A percentile compares a stretch with the other conserved stretches of the same genome.
These are phyloP conservation scores for Salminus brasiliensis DNA, from an alignment of 2,113 vertebrate genomes.

Conservation along the genomic window DNA sequence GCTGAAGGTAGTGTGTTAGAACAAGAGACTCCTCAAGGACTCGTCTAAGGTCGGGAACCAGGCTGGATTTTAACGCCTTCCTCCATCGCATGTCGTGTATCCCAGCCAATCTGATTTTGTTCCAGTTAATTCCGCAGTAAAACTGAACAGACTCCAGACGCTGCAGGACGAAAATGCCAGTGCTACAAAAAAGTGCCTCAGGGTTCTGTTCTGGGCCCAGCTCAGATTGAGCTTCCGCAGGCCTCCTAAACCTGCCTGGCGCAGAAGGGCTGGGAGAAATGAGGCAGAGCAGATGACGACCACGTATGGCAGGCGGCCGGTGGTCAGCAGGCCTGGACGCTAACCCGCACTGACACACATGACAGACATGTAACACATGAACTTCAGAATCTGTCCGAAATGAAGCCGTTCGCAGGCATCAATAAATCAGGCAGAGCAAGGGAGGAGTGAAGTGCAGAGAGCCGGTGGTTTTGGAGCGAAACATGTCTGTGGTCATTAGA, in stretches of 20 bases:
- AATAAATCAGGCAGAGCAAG: slow-evolving; percentile 6
- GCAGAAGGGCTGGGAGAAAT: not conserved
- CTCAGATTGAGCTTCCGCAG: not conserved
- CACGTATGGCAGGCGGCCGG: no score
- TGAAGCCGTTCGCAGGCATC: not conserved
- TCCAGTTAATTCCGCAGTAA: not conserved
- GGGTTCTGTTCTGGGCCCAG: not conserved
- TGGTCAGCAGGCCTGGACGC: no score
- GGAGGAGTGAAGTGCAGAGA: not conserved
- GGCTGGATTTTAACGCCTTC: not conserved
- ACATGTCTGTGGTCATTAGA: slow-evolving; percentile 15
- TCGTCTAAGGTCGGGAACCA: no score
- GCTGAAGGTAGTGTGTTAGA: no score
- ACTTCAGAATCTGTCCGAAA: no score
- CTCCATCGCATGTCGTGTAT: not conserved
- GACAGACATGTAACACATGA: no score
- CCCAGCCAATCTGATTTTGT: not conserved
- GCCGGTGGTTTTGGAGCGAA: slow-evolving; percentile 2
- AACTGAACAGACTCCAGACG: not conserved
- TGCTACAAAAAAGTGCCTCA: not conserved
- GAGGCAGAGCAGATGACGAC: no score
- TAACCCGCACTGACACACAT: no score
- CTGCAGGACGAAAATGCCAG: not conserved
- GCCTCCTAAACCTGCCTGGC: not conserved
- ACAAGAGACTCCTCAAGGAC: no score